Conservation (phyloP, 2,113 vertebrate genomes). For the Oriolus oriolus region DNA sequence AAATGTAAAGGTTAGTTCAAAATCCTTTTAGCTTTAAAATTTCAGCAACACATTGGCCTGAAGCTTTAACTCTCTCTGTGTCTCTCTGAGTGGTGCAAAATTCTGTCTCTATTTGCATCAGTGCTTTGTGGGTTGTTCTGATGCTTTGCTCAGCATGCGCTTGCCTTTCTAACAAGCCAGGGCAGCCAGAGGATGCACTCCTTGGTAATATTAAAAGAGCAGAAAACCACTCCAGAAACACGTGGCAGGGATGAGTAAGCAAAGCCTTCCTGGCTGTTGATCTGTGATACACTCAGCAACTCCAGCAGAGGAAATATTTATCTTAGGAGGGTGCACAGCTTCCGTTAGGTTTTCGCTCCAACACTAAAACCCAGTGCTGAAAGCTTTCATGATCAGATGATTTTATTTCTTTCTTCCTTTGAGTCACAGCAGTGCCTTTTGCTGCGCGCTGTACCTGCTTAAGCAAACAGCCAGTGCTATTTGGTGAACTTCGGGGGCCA, state of each 20-base stretch:
- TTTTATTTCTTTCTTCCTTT: neutral
- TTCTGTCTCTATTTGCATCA: neutral
- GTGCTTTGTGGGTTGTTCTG: neutral
- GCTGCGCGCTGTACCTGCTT: slow-evolving; percentile 60
- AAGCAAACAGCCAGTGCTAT: slow-evolving; percentile 54
- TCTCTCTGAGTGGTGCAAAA: neutral
- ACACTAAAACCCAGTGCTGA: neutral
- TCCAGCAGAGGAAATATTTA: slow-evolving; percentile 46
- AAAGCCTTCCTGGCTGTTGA: neutral
- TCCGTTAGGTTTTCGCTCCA: neutral
- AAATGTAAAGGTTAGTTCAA: neutral
- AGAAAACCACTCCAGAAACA: neutral
- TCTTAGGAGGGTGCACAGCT: slow-evolving; percentile 1
- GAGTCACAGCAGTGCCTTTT: neutral
- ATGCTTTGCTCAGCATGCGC: neutral
- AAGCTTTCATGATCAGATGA: slow-evolving; percentile 1
- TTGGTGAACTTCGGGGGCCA: neutral
- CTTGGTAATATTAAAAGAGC: neutral
- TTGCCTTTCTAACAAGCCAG: neutral
- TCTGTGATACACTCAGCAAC: neutral
- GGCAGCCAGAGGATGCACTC: neutral
- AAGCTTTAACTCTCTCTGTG: neutral
- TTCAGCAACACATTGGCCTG: neutral
- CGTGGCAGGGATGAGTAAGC: slow-evolving; percentile 15
- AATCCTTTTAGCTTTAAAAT: neutral